Evolutionary conservation across 2,797 vertebrate genomes (phyloP), one percentile per base, ranked within the genome.

Genomic region (Anguilla marmorata): DNA sequence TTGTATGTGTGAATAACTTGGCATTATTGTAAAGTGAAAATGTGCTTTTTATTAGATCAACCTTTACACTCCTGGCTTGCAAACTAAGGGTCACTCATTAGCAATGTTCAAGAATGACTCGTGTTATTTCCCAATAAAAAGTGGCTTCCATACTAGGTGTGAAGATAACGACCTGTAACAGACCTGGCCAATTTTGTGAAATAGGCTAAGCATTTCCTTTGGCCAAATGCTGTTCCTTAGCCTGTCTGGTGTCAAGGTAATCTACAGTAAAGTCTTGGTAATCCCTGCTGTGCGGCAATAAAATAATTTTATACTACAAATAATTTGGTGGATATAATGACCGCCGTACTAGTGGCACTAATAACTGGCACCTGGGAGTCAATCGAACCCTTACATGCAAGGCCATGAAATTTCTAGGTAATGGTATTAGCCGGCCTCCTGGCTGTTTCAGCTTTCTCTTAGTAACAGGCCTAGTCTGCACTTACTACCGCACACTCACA

Each of bases 301-400:
- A 54, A 14, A 52, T 27, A n/a, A 24, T 3, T 48, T 52, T 6
- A 16, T 27, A 27, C 3, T 4, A 54, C 24, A 5, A 54, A 84
- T 8, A 14, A 54, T 7, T 8, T 80, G 50, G 27, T 50, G 82
- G 82, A 52, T 56, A 45, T 9, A n/a, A 83, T 27, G 4, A 27
- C 48, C 50, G 14, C 12, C 50, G 0, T 16, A 33, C 24, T 14
- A 52, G 0, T 30, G 52, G 41, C 50, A 27, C 48, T 54, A 84
- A 84, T 84, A n/a, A 84, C n/a, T 56, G 50, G 16, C 82, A 16
- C 27, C 30, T 84, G 82, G 27, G 82, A 84, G 52, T 54, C 50
- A 3, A 84, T 54, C n/a, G 33, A n/a, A 2, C 82, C n/a, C 48
- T 84, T 48, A 56, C 12, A n/a, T 56, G 82, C 45, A 54, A 27